Percentiles rank a stretch among this genome's conserved stretches.
Conservation (phyloP, 2,888 invertebrate genomes). For the Trachelus stipa region DNA sequence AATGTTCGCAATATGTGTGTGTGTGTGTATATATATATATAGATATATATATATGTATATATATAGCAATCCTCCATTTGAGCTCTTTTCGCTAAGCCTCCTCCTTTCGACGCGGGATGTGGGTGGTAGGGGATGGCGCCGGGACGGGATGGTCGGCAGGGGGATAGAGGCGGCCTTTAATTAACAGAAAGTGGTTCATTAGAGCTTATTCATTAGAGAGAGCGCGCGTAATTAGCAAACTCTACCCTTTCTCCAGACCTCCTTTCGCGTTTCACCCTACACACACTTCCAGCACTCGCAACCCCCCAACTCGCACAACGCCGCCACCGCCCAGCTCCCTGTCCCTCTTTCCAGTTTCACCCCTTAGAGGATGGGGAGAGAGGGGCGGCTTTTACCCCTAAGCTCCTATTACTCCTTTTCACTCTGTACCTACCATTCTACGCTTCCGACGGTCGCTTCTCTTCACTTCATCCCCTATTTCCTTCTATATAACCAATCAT, state of each 20-base stretch:
- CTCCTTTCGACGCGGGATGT: conserved; percentile 41
- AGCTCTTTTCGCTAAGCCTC: conserved; percentile 59
- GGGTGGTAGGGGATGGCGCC: conserved; percentile 10
- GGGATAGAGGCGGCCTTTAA: conserved; percentile 76
- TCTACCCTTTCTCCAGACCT: conserved; percentile 70
- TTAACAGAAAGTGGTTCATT: conserved; percentile 93
- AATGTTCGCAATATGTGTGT: neutral
- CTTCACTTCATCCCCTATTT: conserved; percentile 10
- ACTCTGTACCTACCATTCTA: conserved; percentile 28
- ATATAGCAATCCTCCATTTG: conserved; percentile 49
- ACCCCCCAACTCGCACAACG: conserved; percentile 13
- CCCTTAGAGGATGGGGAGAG: neutral
- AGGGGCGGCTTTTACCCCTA: conserved; percentile 18
- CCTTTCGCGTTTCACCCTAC: conserved; percentile 51
- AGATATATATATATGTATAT: conserved; percentile 24
- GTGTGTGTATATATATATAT: conserved; percentile 15
- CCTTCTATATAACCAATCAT: conserved; percentile 15
- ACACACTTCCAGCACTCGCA: conserved; percentile 25
- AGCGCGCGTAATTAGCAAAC: conserved; percentile 87
- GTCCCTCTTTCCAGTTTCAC: conserved; percentile 12
- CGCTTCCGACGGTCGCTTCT: conserved; percentile 30
- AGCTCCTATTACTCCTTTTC: conserved; percentile 41
- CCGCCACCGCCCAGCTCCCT: conserved; percentile 12
- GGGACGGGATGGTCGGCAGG: conserved; percentile 37
- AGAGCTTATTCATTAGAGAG: conserved; percentile 92